Evolutionary conservation across 1,140 invertebrate genomes (phyloP).

Genomic region (Wiebesia pumilae): DNA sequence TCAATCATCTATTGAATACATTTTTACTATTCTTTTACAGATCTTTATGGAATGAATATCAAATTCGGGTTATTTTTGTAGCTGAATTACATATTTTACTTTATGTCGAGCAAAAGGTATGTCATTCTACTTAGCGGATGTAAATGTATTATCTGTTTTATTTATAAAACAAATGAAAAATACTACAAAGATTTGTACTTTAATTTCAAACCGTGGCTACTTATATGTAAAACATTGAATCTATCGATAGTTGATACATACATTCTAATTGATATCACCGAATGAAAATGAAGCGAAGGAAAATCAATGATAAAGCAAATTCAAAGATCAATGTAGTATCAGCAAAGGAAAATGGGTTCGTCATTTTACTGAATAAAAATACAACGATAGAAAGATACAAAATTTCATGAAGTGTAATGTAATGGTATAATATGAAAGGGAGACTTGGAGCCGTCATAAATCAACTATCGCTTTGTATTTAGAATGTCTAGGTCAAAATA

Average conservation of each 20-base stretch:
- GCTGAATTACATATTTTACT: no score
- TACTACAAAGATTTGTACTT: no score
- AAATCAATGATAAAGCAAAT: neutral
- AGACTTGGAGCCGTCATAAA: neutral
- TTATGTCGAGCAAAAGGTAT: no score
- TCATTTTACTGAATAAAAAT: neutral
- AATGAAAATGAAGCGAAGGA: neutral
- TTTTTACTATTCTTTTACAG: no score
- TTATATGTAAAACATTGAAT: neutral
- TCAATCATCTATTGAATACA: no score
- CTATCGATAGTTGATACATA: neutral
- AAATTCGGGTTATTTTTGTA: no score
- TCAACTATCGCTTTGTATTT: slow-evolving; percentile 9
- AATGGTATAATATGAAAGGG: neutral
- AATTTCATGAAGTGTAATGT: neutral
- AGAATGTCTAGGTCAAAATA: neutral
- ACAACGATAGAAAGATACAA: no score
- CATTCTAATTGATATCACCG: neutral
- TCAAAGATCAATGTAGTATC: neutral
- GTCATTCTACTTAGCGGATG: no score
- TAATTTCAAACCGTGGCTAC: no score
- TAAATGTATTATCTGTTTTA: no score
- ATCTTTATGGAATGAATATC: no score
- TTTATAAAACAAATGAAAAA: no score
- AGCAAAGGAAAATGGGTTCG: neutral